These are phyloP conservation scores for Caenorhabditis imperialis DNA, from an alignment of 2,888 invertebrate species.

Conservation along the genomic window DNA sequence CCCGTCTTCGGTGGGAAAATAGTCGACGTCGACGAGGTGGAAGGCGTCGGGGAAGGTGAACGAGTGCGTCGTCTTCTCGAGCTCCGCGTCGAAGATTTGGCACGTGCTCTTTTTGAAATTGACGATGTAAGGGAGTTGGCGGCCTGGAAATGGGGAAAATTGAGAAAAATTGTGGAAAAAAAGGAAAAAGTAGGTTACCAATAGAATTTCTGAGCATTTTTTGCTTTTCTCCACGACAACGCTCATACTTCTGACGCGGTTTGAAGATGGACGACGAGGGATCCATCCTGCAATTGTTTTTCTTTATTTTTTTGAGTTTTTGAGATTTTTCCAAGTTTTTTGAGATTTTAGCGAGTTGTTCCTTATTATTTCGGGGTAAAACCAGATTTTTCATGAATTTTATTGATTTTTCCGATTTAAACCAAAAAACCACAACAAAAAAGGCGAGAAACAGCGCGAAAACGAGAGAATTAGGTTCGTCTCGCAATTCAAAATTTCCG, in stretches of 20 bases:
- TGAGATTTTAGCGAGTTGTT: too few relatives aligned
- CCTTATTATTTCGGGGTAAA: too few relatives aligned
- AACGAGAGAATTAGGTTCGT: too few relatives aligned
- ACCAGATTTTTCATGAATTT: too few relatives aligned
- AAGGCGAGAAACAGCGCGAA: too few relatives aligned
- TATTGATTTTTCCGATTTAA: too few relatives aligned
- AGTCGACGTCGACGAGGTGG: conserved; percentile 39
- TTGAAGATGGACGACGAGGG: conserved; percentile 26
- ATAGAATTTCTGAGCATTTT: conserved; percentile 22
- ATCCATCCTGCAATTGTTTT: conserved; percentile 18
- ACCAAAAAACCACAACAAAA: too few relatives aligned
- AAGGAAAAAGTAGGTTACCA: conserved; percentile 7
- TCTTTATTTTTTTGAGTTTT: too few relatives aligned
- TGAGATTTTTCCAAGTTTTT: too few relatives aligned
- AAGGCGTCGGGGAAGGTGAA: conserved; percentile 29
- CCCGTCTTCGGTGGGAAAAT: conserved; percentile 47
- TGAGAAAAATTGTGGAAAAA: not conserved
- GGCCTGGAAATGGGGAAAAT: conserved; percentile 13
- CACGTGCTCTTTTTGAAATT: conserved; percentile 23
- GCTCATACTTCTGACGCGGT: conserved; percentile 21
- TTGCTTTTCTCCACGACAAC: conserved; percentile 19
- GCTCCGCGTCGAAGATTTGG: conserved; percentile 34
- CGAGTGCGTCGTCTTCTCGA: conserved; percentile 26
- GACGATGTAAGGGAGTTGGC: conserved; percentile 35
- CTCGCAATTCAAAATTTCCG: too few relatives aligned